These are phyloP conservation scores for Narcine bancroftii DNA, from an alignment of 2,113 vertebrate genomes.

Conservation along the genomic window DNA sequence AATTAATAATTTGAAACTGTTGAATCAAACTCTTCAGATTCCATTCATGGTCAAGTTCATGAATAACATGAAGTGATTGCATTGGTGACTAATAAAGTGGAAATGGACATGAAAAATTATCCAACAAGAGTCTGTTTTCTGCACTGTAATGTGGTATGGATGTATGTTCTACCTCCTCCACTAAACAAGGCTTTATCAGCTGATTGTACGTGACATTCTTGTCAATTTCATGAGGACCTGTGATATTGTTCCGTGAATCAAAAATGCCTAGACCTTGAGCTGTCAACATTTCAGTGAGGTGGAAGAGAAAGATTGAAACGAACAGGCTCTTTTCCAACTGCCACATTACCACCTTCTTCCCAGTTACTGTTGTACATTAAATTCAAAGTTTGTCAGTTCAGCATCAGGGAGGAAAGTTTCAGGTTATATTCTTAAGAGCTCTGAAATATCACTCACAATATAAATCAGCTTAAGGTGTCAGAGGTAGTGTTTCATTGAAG, in stretches of 20 bases:
- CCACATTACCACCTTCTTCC: neutral
- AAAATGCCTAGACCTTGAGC: no score
- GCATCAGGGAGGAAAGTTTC: no score
- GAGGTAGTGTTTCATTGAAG: no score
- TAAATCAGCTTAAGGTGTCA: neutral
- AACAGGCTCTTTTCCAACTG: neutral
- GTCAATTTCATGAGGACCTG: no score
- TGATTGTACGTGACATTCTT: neutral
- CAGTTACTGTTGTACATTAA: neutral
- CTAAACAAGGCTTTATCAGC: neutral
- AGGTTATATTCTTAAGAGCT: neutral
- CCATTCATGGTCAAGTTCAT: neutral
- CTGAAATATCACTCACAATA: neutral
- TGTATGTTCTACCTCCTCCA: no score
- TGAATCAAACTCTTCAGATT: neutral
- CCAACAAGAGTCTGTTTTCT: no score
- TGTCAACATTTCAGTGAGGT: no score
- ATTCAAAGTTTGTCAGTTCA: neutral
- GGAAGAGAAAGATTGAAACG: no score
- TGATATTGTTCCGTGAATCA: no score
- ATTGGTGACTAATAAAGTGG: neutral
- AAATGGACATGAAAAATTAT: neutral
- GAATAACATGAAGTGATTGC: neutral
- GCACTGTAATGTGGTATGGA: no score
- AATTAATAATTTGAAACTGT: neutral